Base-by-base conservation (phyloP, 2,888 invertebrate genomes). In the Miltochrista miniata region DNA sequence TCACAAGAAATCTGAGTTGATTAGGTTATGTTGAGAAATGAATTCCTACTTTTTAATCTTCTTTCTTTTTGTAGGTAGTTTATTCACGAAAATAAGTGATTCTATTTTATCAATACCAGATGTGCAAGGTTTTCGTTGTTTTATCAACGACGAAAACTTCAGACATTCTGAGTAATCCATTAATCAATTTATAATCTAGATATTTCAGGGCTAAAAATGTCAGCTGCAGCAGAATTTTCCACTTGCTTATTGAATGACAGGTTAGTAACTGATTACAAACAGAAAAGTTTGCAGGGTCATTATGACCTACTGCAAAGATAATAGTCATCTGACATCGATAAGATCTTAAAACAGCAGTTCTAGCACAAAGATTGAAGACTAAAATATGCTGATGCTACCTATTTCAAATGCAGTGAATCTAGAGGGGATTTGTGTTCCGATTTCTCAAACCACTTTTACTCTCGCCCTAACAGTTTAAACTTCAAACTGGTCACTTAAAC, bases 1-100 rank as follows among this genome's bases (percentile, higher is more conserved):
- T 24, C 18, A 24, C 65, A 70, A 69, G 65, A 63, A 74, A 72
- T 76, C 72, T 68, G 61, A 70, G 59, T 64, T 70, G 59, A 68
- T 61, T 62, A 69, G 18, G 61, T 61, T n/a, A 35, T 69, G 57
- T 62, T 53, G 60, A 57, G 66, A 56, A 69, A 57, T 51, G 64
- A 64, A 68, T 68, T 63, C 56, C 51, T 59, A 59, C 56, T 45
- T 46, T 44, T 40, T 49, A 34, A 60, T 31, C 14, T 30, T 7
- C 2, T 0, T 1, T 45, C 18, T 24, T 24, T 24, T 24, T 4
- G 18, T 24, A 2, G 18, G 5, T 24, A 24, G 3, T 24, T 4
- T 24, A 24, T 24, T 24, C 3, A 4, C 18, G 18, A 24, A 4
- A 24, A 5, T 24, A 24, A 24, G 18, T 24, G 18, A 24, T 24